Evolutionary conservation across 1,140 invertebrate genomes (phyloP).

Genomic region (Diabrotica undecimpunctata): DNA sequence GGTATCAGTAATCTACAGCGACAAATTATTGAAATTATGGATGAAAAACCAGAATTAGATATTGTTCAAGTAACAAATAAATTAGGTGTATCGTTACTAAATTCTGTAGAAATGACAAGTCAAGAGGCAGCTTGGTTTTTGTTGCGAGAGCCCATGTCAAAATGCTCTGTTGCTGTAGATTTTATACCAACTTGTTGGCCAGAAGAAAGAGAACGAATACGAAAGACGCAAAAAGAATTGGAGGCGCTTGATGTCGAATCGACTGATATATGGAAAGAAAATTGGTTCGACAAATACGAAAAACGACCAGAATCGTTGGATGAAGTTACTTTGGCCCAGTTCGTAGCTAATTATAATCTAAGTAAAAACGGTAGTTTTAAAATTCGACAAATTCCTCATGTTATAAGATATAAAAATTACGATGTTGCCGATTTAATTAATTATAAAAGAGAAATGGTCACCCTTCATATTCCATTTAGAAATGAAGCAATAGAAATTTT

Average conservation of each 20-base stretch:
- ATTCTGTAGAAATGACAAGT: slow-evolving; percentile 30
- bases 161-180: slow-evolving; percentile 25
- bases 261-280: slow-evolving; percentile 38
- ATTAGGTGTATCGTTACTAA: slow-evolving; percentile 33
- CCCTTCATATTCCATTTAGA: slow-evolving; percentile 39
- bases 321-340: slow-evolving; percentile 36
- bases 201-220: slow-evolving; percentile 41
- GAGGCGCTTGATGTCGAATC: slow-evolving; percentile 27
- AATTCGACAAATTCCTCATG: slow-evolving; percentile 25
- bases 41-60: no score
- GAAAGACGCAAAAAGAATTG: slow-evolving; percentile 31
- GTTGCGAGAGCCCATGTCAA: slow-evolving; percentile 37
- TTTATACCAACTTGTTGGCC: slow-evolving; percentile 46
- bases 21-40: no score
- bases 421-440: slow-evolving; percentile 37
- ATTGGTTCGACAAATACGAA: slow-evolving; percentile 40
- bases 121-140: slow-evolving; percentile 44
- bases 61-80: not conserved
- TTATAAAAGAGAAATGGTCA: slow-evolving; percentile 44
- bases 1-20: no score
- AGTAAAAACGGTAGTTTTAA: slow-evolving; percentile 32
- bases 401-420: slow-evolving; percentile 43
- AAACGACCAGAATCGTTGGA: slow-evolving; percentile 32
- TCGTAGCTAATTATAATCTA: slow-evolving; percentile 34
- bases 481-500: slow-evolving; percentile 40